A percentile compares a stretch with the other conserved stretches of the same genome.
These are phyloP conservation scores for Heterohyrax brucei DNA, from an alignment of 2,797 vertebrate species.

Conservation along the genomic window DNA sequence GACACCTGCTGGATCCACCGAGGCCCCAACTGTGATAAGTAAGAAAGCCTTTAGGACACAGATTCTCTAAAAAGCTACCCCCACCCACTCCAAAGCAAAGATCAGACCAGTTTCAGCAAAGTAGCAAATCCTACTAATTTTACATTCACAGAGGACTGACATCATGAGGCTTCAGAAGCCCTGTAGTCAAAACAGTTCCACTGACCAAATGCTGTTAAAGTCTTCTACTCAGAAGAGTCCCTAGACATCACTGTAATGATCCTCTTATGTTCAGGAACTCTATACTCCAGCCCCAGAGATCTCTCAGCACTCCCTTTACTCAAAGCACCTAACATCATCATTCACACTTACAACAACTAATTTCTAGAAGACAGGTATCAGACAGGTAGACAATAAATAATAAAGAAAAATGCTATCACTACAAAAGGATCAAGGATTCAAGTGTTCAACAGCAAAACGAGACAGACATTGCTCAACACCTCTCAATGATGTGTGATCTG, in stretches of 20 bases:
- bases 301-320: neutral
- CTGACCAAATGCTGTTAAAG: neutral
- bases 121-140: neutral
- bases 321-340: neutral
- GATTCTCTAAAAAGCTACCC: neutral
- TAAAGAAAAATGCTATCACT: neutral
- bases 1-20: conserved; percentile 99
- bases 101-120: neutral
- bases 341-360: neutral
- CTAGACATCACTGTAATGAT: neutral
- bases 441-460: neutral
- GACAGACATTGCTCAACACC: neutral
- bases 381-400: neutral
- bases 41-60: conserved; percentile 63
- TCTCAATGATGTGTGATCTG: neutral
- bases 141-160: neutral
- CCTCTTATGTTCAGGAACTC: neutral
- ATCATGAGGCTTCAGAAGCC: neutral
- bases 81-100: neutral
- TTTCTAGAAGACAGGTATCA: conserved; percentile 4
- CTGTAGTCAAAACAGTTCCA: neutral
- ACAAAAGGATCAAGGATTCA: neutral
- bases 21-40: conserved; percentile 94
- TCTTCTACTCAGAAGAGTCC: neutral
- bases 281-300: neutral